Percentiles rank a stretch among this genome's conserved stretches.
These are phyloP conservation scores for Gobio gobio DNA, from an alignment of 2,113 vertebrate genomes.

Conservation along the genomic window DNA sequence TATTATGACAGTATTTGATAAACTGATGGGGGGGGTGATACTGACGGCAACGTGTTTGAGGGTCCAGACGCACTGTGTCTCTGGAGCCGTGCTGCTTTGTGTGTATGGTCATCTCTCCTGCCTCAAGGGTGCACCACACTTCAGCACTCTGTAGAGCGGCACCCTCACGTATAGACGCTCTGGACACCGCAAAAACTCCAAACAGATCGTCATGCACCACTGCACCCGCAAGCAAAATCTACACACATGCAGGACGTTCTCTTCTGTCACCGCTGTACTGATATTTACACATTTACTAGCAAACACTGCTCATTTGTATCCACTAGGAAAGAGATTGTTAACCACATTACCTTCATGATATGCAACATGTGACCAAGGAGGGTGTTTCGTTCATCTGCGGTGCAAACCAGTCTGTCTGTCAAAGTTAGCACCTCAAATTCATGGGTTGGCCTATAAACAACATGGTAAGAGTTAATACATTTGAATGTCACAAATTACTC, in stretches of 20 bases:
- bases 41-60: conserved; percentile 41
- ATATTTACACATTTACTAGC: neutral
- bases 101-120: conserved; percentile 67
- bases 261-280: neutral
- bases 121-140: conserved; percentile 69
- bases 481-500: neutral
- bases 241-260: neutral
- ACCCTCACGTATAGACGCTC: conserved; percentile 62
- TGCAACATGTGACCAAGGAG: conserved; percentile 68
- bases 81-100: conserved; percentile 32
- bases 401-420: conserved; percentile 68
- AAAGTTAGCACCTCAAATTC: conserved; percentile 73
- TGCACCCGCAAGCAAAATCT: conserved; percentile 72
- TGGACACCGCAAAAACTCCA: conserved; percentile 66
- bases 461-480: neutral
- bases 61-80: neutral
- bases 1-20: neutral
- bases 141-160: conserved; percentile 52
- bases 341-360: conserved; percentile 73
- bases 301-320: too few species aligned
- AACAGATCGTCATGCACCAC: conserved; percentile 67
- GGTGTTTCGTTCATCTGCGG: conserved; percentile 53
- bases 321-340: neutral
- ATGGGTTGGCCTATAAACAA: conserved; percentile 49
- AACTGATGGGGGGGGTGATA: neutral